phyloP scores from a whole-genome alignment of 2,888 invertebrate species.

The Venusia cambrica region DNA sequence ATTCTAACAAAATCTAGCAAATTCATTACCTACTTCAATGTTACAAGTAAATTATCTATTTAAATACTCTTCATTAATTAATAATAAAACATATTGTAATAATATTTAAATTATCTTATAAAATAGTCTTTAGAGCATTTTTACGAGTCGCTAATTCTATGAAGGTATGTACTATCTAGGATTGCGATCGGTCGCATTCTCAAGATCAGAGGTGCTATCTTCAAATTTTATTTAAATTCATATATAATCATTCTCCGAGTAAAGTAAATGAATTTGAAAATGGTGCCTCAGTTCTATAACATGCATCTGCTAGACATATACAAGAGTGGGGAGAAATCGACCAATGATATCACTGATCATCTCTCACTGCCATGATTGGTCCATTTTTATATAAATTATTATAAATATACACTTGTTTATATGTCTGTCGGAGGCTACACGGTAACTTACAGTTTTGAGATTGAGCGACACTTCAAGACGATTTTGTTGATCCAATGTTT shows the following conservation, averaged over 20 bases:
- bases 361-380: constrained; percentile 79
- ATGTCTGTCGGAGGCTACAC: constrained; percentile 78
- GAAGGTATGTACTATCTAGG: constrained; percentile 64
- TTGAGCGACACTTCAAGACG: constrained; percentile 80
- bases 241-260: constrained; percentile 20
- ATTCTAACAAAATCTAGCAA: constrained; percentile 29
- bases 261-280: constrained; percentile 50
- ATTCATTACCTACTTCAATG: constrained; percentile 32
- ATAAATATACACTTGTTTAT: constrained; percentile 74
- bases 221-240: constrained; percentile 46
- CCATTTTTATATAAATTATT: constrained; percentile 70
- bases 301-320: constrained; percentile 77
- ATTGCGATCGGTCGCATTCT: constrained; percentile 75
- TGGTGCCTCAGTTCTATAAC: constrained; percentile 65
- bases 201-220: constrained; percentile 69
- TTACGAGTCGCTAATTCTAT: constrained; percentile 77
- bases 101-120: constrained; percentile 51
- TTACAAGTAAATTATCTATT: constrained; percentile 41
- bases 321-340: constrained; percentile 61
- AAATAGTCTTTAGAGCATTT: constrained; percentile 66
- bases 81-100: constrained; percentile 56
- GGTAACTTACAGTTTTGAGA: constrained; percentile 68
- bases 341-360: constrained; percentile 76
- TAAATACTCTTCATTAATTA: constrained; percentile 67
- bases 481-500: constrained; percentile 66